Conservation (phyloP, 1,140 invertebrate genomes). For the Drosophila melanica region DNA sequence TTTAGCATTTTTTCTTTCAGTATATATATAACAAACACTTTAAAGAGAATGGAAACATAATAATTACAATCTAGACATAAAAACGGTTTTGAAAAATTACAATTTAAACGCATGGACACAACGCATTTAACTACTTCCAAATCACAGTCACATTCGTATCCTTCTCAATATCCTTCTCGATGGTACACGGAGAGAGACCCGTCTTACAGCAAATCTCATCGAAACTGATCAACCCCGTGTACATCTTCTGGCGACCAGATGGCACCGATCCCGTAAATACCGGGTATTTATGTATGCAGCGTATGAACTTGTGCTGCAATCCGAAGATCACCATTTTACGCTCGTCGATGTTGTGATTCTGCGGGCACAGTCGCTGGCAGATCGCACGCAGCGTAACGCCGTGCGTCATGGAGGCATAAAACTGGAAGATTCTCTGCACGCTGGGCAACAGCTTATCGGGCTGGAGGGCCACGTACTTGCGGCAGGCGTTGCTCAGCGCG, state of each 20-base stretch:
- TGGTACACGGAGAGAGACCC: slow-evolving; percentile 90
- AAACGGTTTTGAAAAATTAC: slow-evolving; percentile 15
- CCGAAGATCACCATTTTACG: slow-evolving; percentile 96
- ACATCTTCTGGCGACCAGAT: slow-evolving; percentile 87
- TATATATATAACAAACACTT: slow-evolving; percentile 25
- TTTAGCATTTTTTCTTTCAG: background rate
- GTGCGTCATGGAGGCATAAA: slow-evolving; percentile 93
- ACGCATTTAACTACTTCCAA: slow-evolving; percentile 88
- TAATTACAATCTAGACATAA: slow-evolving; percentile 27
- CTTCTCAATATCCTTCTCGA: slow-evolving; percentile 94
- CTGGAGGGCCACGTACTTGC: slow-evolving; percentile 87
- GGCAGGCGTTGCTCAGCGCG: slow-evolving; percentile 90
- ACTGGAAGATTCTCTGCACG: slow-evolving; percentile 91
- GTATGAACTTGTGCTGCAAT: slow-evolving; percentile 92
- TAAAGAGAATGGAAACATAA: slow-evolving; percentile 35
- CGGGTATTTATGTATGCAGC: slow-evolving; percentile 91
- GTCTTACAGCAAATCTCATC: slow-evolving; percentile 96
- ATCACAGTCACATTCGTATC: slow-evolving; percentile 93
- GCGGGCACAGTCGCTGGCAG: slow-evolving; percentile 87
- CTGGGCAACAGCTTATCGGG: slow-evolving; percentile 84
- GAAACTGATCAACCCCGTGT: slow-evolving; percentile 91
- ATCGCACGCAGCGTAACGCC: slow-evolving; percentile 94
- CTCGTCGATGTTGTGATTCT: slow-evolving; percentile 88
- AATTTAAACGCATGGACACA: slow-evolving; percentile 13
- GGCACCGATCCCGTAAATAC: slow-evolving; percentile 85